Percentiles rank a stretch among this genome's conserved stretches.
Evolutionary conservation across 1,140 invertebrate species (phyloP).

Genomic region (Papilio dardanus): DNA sequence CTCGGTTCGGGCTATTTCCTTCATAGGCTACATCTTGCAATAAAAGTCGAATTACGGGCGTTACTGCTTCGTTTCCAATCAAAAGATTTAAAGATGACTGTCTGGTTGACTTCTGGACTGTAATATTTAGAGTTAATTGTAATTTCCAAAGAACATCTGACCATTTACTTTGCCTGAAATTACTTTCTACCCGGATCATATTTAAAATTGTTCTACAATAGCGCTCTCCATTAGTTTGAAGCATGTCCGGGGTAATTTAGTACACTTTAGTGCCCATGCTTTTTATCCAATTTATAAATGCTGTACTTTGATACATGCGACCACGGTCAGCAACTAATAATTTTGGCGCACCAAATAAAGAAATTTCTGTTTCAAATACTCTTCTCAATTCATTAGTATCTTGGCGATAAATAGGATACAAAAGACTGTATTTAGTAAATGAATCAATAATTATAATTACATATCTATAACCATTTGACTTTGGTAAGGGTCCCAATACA

Average conservation of each 20-base stretch:
- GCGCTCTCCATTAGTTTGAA: too few species aligned
- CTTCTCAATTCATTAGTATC: constrained; percentile 39
- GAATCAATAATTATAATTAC: constrained; percentile 31
- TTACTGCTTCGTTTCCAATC: neutral
- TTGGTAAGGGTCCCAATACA: constrained; percentile 45
- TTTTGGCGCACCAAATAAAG: constrained; percentile 43
- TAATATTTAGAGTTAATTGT: too few species aligned
- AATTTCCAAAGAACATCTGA: too few species aligned
- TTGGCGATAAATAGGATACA: constrained; percentile 31
- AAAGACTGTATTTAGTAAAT: constrained; percentile 40
- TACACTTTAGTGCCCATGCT: neutral
- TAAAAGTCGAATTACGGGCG: neutral
- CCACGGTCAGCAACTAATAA: constrained; percentile 5
- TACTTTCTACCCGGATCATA: too few species aligned
- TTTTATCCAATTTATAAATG: too few species aligned
- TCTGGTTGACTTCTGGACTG: too few species aligned
- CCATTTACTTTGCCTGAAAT: too few species aligned
- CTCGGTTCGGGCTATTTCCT: neutral
- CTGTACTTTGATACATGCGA: too few species aligned
- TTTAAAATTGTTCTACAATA: too few species aligned
- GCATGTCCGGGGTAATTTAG: too few species aligned
- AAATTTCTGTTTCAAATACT: constrained; percentile 35
- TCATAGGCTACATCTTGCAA: neutral
- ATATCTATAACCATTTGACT: constrained; percentile 40
- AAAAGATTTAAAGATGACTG: neutral